Evolutionary conservation across 1,140 invertebrate genomes (phyloP), one percentile per base, ranked within the genome.

Genomic region (Zaprionus tsacasi): DNA sequence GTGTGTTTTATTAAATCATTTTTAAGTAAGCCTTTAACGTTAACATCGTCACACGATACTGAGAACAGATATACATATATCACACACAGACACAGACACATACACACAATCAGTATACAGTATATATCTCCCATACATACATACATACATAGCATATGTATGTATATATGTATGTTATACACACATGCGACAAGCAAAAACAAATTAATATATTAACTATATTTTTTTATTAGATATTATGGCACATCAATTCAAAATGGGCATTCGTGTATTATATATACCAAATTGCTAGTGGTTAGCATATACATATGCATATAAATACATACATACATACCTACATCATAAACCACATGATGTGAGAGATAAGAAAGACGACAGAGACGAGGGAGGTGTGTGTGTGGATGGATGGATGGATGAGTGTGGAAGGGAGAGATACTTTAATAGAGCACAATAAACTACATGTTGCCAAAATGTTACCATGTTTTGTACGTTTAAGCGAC

Each of bases 191-290:
- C 45, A 40, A 40, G 38, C 25, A 50, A 43, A 25, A 21, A 61
- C 11, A 17, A 63, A 35, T 54, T 36, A 63, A 63, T 52, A 43
- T 33, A 65, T 55, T 57, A 17, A 56, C 25, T 68, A 58, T 68
- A 67, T 67, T 59, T 73, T 68, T 73, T 73, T 68, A 73, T 68
- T 73, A 45, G 70, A 73, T 35, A 58, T 73, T 60, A 73, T 25
- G 25, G 27, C 66, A 70, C 40, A 75, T 58, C 11, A 69, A 69
- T 27, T 43, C 21, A 30, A 30, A 30, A 48, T 69, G 59, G 71
- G 65, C 67, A 74, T 70, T 63, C 67, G 66, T 74, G 60, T 70
- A 75, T 75, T 75, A 75, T 71, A 70, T 61, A 70, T 75, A 70
- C 67, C 50, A 74, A 74, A 70, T 74, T 70, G 59, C 59, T 59